Conservation (phyloP, 2,113 vertebrate genomes). For the Psilopsiagon aymara region DNA sequence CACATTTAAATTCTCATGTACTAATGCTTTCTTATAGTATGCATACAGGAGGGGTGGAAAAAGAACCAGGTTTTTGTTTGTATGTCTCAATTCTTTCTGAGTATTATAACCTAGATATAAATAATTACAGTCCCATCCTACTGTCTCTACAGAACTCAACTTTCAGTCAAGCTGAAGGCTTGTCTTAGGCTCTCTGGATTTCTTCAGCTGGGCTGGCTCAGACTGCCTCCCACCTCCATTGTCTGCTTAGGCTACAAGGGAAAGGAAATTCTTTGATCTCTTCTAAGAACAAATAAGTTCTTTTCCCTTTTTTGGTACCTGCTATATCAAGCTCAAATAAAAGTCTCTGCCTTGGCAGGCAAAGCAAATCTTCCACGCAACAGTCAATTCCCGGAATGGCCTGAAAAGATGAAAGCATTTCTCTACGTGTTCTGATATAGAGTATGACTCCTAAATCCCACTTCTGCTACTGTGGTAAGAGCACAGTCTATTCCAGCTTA, state of each 20-base stretch:
- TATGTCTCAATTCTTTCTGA: background rate
- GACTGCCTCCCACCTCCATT: background rate
- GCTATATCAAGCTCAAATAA: background rate
- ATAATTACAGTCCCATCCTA: background rate
- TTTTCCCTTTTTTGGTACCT: background rate
- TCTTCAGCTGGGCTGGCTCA: background rate
- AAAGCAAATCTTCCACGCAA: background rate
- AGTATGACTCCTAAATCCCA: background rate
- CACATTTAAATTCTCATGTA: background rate
- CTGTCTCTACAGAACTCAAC: background rate
- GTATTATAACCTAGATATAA: background rate
- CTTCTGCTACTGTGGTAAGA: background rate
- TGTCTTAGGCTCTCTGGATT: background rate
- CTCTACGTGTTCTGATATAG: background rate
- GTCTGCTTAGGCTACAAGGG: background rate
- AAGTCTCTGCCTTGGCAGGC: background rate
- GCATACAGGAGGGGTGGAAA: background rate
- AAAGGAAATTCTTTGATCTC: slow-evolving; percentile 11
- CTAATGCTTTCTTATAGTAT: background rate
- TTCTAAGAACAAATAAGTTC: background rate
- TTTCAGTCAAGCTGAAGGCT: background rate
- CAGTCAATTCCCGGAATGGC: background rate
- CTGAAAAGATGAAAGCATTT: background rate
- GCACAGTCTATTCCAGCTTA: background rate
- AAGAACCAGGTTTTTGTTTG: background rate